A percentile compares a stretch with the other conserved stretches of the same genome.
phyloP scores from a whole-genome alignment of 2,888 invertebrate genomes.

The Scelioninae gen. 1 region DNA sequence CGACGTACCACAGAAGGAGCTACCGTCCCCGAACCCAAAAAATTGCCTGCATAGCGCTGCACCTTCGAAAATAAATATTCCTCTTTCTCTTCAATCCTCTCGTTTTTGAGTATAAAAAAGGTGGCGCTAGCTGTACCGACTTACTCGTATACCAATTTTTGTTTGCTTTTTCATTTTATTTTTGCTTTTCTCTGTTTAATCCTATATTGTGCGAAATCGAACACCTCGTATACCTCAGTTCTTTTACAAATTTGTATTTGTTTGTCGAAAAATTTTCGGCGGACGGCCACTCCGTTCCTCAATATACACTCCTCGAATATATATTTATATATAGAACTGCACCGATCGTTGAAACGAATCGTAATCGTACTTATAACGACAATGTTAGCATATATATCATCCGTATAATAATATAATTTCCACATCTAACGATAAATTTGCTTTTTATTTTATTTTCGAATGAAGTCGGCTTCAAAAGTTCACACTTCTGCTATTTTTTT shows the following conservation, averaged over 20 bases:
- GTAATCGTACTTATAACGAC: conserved; percentile 82
- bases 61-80: conserved; percentile 59
- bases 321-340: conserved; percentile 71
- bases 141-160: conserved; percentile 64
- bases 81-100: conserved; percentile 25
- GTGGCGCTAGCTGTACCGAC: conserved; percentile 48
- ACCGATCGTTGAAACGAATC: conserved; percentile 79
- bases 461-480: conserved; percentile 48
- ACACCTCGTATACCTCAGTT: conserved; percentile 63
- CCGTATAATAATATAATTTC: conserved; percentile 83
- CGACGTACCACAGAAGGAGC: conserved; percentile 75
- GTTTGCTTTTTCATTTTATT: conserved; percentile 19
- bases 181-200: conserved; percentile 26
- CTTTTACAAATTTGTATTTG: too few relatives aligned
- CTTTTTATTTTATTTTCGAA: conserved; percentile 31
- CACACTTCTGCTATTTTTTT: too few relatives aligned
- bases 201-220: conserved; percentile 70
- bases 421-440: conserved; percentile 84
- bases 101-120: conserved; percentile 65
- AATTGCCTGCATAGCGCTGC: conserved; percentile 28
- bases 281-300: conserved; percentile 67
- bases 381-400: conserved; percentile 81
- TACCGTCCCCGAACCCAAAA: conserved; percentile 66
- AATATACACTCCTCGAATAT: conserved; percentile 64
- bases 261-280: too few relatives aligned